phyloP scores from a whole-genome alignment of 2,797 vertebrate genomes.

The Typhlichthys subterraneus region DNA sequence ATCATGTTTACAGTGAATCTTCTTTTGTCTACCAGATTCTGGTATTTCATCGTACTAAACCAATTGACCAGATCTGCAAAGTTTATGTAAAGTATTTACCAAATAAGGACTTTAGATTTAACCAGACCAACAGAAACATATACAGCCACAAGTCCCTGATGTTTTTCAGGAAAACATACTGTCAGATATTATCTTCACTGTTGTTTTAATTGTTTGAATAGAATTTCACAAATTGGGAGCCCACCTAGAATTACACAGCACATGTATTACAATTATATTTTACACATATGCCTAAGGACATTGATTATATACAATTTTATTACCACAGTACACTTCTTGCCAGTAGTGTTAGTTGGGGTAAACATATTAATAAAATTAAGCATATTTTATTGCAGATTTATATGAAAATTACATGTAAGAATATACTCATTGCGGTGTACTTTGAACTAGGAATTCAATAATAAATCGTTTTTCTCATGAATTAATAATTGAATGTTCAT shows the following conservation, averaged over 20 bases:
- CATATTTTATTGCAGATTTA: constrained; percentile 34
- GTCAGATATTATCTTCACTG: constrained; percentile 49
- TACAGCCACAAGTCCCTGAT: constrained; percentile 22
- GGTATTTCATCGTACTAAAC: constrained; percentile 32
- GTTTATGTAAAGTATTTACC: constrained; percentile 15
- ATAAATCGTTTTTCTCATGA: constrained; percentile 41
- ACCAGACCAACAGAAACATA: neutral
- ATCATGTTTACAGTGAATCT: constrained; percentile 30
- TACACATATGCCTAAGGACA: constrained; percentile 11
- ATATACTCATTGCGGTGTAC: constrained; percentile 58
- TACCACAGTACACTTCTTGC: constrained; percentile 36
- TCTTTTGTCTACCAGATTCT: constrained; percentile 33
- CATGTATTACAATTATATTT: neutral
- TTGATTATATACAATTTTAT: constrained; percentile 20
- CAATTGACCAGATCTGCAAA: constrained; percentile 11
- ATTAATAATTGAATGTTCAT: neutral
- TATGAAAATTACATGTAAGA: constrained; percentile 25
- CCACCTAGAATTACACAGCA: constrained; percentile 28
- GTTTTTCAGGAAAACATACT: constrained; percentile 60
- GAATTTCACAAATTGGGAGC: constrained; percentile 38
- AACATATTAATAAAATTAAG: constrained; percentile 40
- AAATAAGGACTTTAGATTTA: neutral
- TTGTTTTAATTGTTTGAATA: constrained; percentile 58
- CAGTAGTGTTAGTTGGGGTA: constrained; percentile 60
- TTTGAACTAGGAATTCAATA: constrained; percentile 43